These are phyloP conservation scores for Catocala nupta DNA, from an alignment of 2,888 invertebrate species.

Conservation along the genomic window DNA sequence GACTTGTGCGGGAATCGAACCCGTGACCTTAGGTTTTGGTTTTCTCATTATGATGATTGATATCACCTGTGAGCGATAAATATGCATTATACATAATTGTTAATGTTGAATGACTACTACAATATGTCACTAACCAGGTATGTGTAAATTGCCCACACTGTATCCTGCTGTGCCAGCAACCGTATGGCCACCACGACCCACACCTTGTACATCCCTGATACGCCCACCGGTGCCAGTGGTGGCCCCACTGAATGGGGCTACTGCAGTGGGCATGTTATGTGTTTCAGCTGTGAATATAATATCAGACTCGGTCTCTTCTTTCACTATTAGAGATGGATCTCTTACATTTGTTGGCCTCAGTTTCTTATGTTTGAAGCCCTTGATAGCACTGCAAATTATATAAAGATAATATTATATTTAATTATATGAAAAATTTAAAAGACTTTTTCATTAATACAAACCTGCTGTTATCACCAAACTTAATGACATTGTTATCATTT, in stretches of 20 bases:
- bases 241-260: slow-evolving; percentile 99
- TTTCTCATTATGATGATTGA: too few species aligned
- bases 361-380: slow-evolving; percentile 91
- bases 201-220: slow-evolving; percentile 97
- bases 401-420: slow-evolving; percentile 4
- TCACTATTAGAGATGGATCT: slow-evolving; percentile 89
- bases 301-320: slow-evolving; percentile 90
- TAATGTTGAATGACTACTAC: not conserved
- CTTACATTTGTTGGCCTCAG: slow-evolving; percentile 89
- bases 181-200: slow-evolving; percentile 97
- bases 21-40: too few species aligned
- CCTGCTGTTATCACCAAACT: slow-evolving; percentile 99
- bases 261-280: slow-evolving; percentile 99
- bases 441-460: slow-evolving; percentile 60
- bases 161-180: slow-evolving; percentile 99
- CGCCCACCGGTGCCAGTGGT: slow-evolving; percentile 99
- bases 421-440: not conserved
- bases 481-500: slow-evolving; percentile 97
- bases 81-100: too few species aligned
- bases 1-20: too few species aligned
- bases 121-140: slow-evolving; percentile 89
- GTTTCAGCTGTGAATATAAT: slow-evolving; percentile 99
- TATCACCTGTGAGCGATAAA: too few species aligned
- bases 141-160: slow-evolving; percentile 96
- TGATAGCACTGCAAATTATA: slow-evolving; percentile 91